A percentile compares a stretch with the other conserved stretches of the same genome.
phyloP scores from a whole-genome alignment of 2,113 vertebrate genomes.

The Cyprinodon brontotheroides region DNA sequence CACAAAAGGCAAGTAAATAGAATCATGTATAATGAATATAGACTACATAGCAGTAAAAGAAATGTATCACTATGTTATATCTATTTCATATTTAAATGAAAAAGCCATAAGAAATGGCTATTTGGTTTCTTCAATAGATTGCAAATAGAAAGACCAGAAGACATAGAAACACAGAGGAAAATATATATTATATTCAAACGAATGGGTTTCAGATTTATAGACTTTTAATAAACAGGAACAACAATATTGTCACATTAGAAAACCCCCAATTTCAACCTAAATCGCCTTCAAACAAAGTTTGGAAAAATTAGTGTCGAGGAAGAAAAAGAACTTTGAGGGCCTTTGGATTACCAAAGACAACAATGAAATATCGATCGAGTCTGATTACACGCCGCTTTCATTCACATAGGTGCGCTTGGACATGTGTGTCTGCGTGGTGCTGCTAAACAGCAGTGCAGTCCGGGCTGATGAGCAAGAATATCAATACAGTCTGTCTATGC shows the following conservation, averaged over 20 bases:
- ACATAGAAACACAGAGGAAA: neutral
- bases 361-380: conserved; percentile 63
- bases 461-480: conserved; percentile 62
- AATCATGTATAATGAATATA: too few species aligned
- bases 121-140: neutral
- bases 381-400: conserved; percentile 52
- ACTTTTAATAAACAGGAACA: conserved; percentile 14
- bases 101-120: too few species aligned
- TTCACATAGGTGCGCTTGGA: conserved; percentile 3
- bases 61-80: too few species aligned
- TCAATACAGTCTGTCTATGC: conserved; percentile 67
- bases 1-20: neutral
- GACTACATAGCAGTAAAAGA: too few species aligned
- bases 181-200: conserved; percentile 15
- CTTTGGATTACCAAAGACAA: conserved; percentile 61
- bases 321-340: conserved; percentile 31
- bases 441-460: conserved; percentile 40
- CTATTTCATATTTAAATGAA: too few species aligned
- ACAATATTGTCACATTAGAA: conserved; percentile 14
- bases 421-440: conserved; percentile 24
- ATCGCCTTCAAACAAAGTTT: conserved; percentile 38
- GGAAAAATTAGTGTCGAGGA: conserved; percentile 31
- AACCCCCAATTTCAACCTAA: conserved; percentile 13
- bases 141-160: neutral
- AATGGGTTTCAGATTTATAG: conserved; percentile 15